A percentile compares a stretch with the other conserved stretches of the same genome.
Evolutionary conservation across 1,140 invertebrate genomes (phyloP).

Genomic region (Antheraea pernyi): DNA sequence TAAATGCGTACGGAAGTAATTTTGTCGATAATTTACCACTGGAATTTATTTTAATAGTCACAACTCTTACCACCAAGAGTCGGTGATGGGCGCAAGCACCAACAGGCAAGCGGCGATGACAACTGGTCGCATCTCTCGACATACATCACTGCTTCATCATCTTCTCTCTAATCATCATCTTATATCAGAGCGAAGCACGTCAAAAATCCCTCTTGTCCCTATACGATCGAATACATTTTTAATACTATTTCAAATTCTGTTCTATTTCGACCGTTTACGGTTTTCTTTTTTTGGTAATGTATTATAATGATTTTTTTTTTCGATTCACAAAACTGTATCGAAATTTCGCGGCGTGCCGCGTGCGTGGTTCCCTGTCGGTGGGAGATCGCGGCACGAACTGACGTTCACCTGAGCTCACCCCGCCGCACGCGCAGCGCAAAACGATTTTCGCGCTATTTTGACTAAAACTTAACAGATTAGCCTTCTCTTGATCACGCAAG

Average conservation of each 20-base stretch:
- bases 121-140: constrained; percentile 82
- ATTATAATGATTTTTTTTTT: constrained; percentile 16
- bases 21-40: too few relatives aligned
- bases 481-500: constrained; percentile 58
- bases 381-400: constrained; percentile 69
- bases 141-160: constrained; percentile 65
- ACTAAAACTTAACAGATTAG: constrained; percentile 74
- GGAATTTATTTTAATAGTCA: too few relatives aligned
- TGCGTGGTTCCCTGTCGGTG: constrained; percentile 63
- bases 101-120: constrained; percentile 82
- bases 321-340: constrained; percentile 45
- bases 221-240: constrained; percentile 16
- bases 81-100: constrained; percentile 83
- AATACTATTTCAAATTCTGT: constrained; percentile 17
- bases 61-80: constrained; percentile 81
- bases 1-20: too few relatives aligned
- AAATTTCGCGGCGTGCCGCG: constrained; percentile 60
- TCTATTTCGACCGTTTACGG: constrained; percentile 40
- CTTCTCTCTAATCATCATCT: constrained; percentile 34
- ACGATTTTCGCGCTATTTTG: constrained; percentile 78
- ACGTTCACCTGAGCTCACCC: constrained; percentile 65
- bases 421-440: constrained; percentile 65
- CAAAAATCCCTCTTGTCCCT: constrained; percentile 16
- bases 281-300: constrained; percentile 22
- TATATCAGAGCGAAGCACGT: constrained; percentile 14